These are phyloP conservation scores for Ylistrum balloti DNA, from an alignment of 1,140 invertebrate species.

Conservation along the genomic window DNA sequence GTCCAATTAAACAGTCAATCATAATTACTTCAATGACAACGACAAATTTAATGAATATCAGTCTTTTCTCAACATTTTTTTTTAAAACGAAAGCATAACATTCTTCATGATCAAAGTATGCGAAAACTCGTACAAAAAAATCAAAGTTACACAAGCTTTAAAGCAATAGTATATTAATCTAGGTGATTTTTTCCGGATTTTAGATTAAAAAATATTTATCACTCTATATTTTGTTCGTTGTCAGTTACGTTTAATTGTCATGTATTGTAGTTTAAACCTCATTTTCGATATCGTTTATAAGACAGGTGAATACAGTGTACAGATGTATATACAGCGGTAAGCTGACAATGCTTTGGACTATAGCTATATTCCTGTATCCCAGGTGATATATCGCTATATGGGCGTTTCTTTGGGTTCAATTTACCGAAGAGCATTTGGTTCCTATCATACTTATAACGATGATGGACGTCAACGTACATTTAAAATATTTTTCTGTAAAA, in stretches of 20 bases:
- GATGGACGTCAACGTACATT: neutral
- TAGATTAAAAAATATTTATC: too few species aligned
- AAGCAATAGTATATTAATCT: too few species aligned
- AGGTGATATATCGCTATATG: neutral
- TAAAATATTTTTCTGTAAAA: neutral
- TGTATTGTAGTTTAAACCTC: too few species aligned
- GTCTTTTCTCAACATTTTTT: neutral
- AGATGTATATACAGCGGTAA: neutral
- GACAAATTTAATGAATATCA: neutral
- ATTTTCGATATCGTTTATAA: too few species aligned
- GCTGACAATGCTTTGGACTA: neutral
- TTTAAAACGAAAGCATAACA: neutral
- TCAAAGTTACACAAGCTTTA: too few species aligned
- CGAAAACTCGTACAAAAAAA: too few species aligned
- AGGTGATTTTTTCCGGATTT: too few species aligned
- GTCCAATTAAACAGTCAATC: neutral
- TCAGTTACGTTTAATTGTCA: too few species aligned
- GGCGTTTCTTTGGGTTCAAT: neutral
- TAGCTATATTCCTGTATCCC: neutral
- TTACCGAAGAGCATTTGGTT: neutral
- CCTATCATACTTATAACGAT: neutral
- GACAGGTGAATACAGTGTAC: too few species aligned
- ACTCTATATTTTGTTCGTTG: too few species aligned
- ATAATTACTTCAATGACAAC: neutral
- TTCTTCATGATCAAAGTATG: too few species aligned